Base-by-base conservation (phyloP, 2,888 invertebrate genomes). In the Branchellion lobata region DNA sequence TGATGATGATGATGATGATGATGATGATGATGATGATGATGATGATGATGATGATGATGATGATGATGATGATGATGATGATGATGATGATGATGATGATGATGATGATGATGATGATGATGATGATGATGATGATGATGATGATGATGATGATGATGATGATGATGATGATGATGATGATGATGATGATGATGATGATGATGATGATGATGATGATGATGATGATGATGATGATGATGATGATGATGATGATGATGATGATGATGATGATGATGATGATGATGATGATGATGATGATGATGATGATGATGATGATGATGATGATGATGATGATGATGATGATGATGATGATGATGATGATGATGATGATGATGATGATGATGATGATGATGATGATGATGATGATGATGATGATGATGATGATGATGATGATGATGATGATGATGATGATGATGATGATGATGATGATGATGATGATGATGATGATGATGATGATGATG, bases 91-190 rank as follows among this genome's bases (percentile, higher is more conserved):
- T 8, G 24, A 72, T 72, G 36, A 8, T 33, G 40, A 40, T 40
- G 40, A 40, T 40, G 1, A n/a, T 53, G 57, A n/a, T 33, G 24
- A 73, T 40, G 27, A 1, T 72, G 72, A 31, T 18, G 33, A 34
- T 72, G 36, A 72, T 33, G 34, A 72, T 33, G 36, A 72, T 33
- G 34, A 72, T 36, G 24, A 34, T 8, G 24, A 72, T 72, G 36
- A 8, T 33, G 40, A 40, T 40, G 40, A 40, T 40, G 1, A n/a
- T 53, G 57, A n/a, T 33, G 24, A 73, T 40, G 27, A 1, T 72
- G 72, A 31, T 18, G 33, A 34, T 72, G 36, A 72, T 33, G 34
- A 72, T 33, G 36, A 72, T 33, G 34, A 72, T 36, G 24, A 34
- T 8, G 24, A 72, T 72, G 36, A 8, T 33, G 40, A 40, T 40